Evolutionary conservation across 2,888 invertebrate species (phyloP).

Genomic region (Papilio protenor): DNA sequence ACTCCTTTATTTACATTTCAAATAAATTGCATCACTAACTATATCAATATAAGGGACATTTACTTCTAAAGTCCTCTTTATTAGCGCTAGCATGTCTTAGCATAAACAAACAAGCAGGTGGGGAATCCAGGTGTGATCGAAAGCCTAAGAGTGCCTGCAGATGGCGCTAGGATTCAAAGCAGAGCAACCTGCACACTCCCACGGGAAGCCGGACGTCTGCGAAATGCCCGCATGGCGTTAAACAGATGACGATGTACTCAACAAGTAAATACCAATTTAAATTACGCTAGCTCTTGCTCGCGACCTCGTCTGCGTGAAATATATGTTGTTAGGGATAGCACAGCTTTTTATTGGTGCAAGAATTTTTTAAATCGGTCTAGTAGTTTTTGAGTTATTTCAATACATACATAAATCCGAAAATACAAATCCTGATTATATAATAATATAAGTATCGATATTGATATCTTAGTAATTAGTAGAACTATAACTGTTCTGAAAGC

Average conservation of each 20-base stretch:
- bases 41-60: no score
- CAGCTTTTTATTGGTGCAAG: no score
- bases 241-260: neutral
- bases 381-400: no score
- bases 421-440: no score
- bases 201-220: constrained; percentile 20
- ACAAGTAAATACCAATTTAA: neutral
- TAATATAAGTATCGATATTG: no score
- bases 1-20: no score
- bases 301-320: neutral
- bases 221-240: constrained; percentile 8
- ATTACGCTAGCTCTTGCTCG: neutral
- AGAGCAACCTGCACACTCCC: neutral
- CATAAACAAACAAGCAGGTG: constrained; percentile 23
- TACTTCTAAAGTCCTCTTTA: neutral
- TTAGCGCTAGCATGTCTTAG: neutral
- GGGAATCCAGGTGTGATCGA: constrained; percentile 24
- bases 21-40: no score
- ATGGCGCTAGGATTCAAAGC: constrained; percentile 21
- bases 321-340: no score
- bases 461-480: neutral
- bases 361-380: no score
- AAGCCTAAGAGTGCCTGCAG: constrained; percentile 11
- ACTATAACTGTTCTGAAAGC: neutral
- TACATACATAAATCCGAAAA: no score